Percentiles rank a stretch among this genome's conserved stretches.
These are phyloP conservation scores for Octomys mimax DNA, from an alignment of 2,797 vertebrate genomes.

Conservation along the genomic window DNA sequence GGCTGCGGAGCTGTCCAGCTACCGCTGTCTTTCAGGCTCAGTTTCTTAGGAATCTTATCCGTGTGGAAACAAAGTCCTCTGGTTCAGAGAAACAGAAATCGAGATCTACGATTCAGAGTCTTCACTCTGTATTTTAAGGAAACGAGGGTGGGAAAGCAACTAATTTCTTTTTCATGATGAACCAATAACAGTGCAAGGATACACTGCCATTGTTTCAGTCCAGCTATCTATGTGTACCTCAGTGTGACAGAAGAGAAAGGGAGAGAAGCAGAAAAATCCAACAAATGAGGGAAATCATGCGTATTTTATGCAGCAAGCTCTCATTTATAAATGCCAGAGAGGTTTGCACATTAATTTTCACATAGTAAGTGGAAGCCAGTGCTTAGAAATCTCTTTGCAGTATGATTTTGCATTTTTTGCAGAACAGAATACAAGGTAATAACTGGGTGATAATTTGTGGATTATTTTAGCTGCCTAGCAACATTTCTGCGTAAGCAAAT, in stretches of 20 bases:
- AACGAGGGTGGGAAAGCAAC: neutral
- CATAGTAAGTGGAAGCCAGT: slow-evolving; percentile 37
- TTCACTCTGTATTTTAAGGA: neutral
- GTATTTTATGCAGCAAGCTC: neutral
- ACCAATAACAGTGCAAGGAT: neutral
- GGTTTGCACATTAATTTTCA: slow-evolving; percentile 32
- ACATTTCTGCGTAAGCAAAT: slow-evolving; percentile 69
- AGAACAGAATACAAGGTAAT: slow-evolving; percentile 66
- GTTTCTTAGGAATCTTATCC: neutral
- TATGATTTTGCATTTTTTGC: slow-evolving; percentile 59
- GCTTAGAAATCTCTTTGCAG: slow-evolving; percentile 60
- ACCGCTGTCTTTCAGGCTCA: neutral
- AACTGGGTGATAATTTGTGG: slow-evolving; percentile 75
- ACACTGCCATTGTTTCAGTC: neutral
- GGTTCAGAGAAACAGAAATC: neutral
- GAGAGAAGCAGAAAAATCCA: neutral
- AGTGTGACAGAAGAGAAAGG: neutral
- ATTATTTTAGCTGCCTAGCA: slow-evolving; percentile 71
- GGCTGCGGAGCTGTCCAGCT: neutral
- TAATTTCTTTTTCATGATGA: neutral
- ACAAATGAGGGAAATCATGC: neutral
- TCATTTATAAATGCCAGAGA: slow-evolving; percentile 16
- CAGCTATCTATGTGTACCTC: neutral
- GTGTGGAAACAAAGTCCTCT: neutral
- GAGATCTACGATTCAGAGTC: neutral